Evolutionary conservation across 30 jellyfish, hydroid and myxozoan genomes (phyloP).

Genomic region (Mastigias papua): DNA sequence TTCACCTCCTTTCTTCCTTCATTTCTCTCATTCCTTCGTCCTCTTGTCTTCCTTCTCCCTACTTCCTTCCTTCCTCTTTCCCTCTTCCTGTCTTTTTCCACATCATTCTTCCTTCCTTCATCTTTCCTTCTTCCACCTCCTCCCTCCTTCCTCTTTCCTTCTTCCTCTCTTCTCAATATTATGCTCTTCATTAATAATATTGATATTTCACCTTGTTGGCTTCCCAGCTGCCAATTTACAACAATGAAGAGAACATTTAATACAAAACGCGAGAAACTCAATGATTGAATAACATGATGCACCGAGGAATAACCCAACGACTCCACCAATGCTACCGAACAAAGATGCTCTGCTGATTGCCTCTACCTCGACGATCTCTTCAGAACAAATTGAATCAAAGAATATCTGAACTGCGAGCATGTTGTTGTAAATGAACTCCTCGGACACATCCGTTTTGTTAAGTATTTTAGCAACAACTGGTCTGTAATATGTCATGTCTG

Average conservation of each 20-base stretch:
- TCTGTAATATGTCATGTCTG: constrained; percentile 9
- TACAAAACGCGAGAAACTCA: constrained; percentile 22
- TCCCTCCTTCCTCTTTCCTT: too few relatives aligned
- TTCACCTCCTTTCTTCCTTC: too few relatives aligned
- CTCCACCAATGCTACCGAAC: constrained; percentile 60
- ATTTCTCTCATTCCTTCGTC: too few relatives aligned
- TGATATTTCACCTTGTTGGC: too few relatives aligned
- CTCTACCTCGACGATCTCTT: constrained; percentile 14
- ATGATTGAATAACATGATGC: constrained; percentile 48
- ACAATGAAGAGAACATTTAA: background rate
- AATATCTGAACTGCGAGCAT: background rate
- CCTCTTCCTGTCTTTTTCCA: too few relatives aligned
- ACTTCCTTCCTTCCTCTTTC: too few relatives aligned
- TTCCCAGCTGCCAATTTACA: too few relatives aligned
- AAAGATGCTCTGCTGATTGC: constrained; percentile 5
- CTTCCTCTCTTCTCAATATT: too few relatives aligned
- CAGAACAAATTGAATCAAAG: background rate
- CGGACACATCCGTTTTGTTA: background rate
- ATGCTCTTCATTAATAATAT: too few relatives aligned
- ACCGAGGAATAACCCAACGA: constrained; percentile 45
- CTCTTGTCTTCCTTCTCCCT: too few relatives aligned
- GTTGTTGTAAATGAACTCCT: background rate
- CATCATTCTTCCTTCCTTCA: too few relatives aligned
- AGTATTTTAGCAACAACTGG: background rate
- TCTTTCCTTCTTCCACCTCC: too few relatives aligned